Evolutionary conservation across 2,113 vertebrate genomes (phyloP).

Genomic region (Callochromis pleurospilus): DNA sequence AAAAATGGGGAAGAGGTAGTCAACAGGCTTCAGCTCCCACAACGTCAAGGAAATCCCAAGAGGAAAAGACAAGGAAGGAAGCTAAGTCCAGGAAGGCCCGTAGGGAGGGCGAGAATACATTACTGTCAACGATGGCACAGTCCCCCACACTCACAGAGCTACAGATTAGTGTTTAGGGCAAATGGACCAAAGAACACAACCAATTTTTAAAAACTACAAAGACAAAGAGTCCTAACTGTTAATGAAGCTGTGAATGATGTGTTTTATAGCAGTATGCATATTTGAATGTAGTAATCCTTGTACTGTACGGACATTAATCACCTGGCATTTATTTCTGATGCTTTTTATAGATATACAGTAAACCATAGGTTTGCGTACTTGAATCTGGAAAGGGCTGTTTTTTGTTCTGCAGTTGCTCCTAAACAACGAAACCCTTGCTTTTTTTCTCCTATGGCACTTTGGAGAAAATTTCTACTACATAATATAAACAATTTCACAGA

Average conservation of each 20-base stretch:
- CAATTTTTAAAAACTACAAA: conserved; percentile 27
- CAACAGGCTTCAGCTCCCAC: conserved; percentile 46
- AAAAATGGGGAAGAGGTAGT: conserved; percentile 28
- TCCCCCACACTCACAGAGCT: conserved; percentile 20
- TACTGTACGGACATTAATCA: neutral
- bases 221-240: conserved; percentile 36
- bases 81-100: conserved; percentile 14
- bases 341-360: neutral
- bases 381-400: neutral
- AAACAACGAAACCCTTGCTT: neutral
- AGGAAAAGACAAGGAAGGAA: conserved; percentile 14
- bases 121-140: conserved; percentile 40
- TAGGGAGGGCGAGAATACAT: conserved; percentile 46
- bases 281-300: neutral
- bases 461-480: neutral
- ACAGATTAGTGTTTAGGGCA: conserved; percentile 6
- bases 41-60: conserved; percentile 52
- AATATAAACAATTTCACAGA: neutral
- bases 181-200: neutral
- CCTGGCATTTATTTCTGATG: neutral
- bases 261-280: neutral
- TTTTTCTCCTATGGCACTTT: neutral
- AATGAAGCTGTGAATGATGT: conserved; percentile 8
- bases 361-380: neutral
- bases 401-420: neutral